A percentile compares a stretch with the other conserved stretches of the same genome.
phyloP scores from a whole-genome alignment of 2,797 vertebrate genomes.

The Rhinophrynus dorsalis region DNA sequence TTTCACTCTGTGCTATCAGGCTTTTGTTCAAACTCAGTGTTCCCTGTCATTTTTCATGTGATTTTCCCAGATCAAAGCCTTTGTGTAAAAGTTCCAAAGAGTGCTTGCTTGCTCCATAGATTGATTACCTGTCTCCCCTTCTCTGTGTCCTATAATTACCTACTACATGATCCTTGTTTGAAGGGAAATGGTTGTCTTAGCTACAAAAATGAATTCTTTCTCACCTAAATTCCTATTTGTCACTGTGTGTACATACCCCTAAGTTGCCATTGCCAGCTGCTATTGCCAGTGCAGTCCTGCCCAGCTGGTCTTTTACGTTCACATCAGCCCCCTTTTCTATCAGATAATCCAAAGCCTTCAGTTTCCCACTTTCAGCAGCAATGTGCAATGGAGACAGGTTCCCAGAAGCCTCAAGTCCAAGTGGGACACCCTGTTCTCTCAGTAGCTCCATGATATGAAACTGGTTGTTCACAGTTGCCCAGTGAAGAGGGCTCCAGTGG shows the following conservation, averaged over 20 bases:
- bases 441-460: slow-evolving; percentile 62
- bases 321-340: slow-evolving; percentile 57
- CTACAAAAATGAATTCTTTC: neutral
- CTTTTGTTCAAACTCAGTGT: no score
- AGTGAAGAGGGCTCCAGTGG: slow-evolving; percentile 67
- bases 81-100: neutral
- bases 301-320: slow-evolving; percentile 54
- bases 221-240: neutral
- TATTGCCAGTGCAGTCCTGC: slow-evolving; percentile 58
- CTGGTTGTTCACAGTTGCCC: slow-evolving; percentile 64
- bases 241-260: slow-evolving; percentile 53
- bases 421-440: slow-evolving; percentile 45
- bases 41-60: no score
- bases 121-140: slow-evolving; percentile 4
- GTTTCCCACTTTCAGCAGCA: slow-evolving; percentile 53
- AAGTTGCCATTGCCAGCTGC: slow-evolving; percentile 58
- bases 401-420: slow-evolving; percentile 51
- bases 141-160: slow-evolving; percentile 6
- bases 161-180: slow-evolving; percentile 5
- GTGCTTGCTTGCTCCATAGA: neutral
- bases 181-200: slow-evolving; percentile 13
- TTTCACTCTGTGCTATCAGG: no score
- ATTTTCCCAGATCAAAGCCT: slow-evolving; percentile 13
- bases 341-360: slow-evolving; percentile 54
- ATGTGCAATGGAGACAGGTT: slow-evolving; percentile 59